phyloP scores from a whole-genome alignment of 1,140 invertebrate genomes.

The Cryptotermes secundus region DNA sequence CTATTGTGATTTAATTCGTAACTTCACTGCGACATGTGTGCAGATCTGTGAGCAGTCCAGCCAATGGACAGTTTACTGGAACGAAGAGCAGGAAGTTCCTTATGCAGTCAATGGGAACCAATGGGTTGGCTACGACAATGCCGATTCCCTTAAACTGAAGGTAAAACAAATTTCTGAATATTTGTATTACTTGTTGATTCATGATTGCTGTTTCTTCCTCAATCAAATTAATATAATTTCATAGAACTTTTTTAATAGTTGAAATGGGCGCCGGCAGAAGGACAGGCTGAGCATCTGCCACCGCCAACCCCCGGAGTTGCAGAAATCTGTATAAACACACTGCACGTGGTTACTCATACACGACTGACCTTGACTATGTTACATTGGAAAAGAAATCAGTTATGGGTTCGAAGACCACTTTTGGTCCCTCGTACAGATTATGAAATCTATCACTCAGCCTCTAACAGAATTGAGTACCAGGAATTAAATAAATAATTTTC shows the following conservation, averaged over 20 bases:
- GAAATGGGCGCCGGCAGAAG: neutral
- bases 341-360: too few species aligned
- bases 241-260: neutral
- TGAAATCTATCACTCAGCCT: too few species aligned
- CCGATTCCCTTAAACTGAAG: conserved; percentile 44
- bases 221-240: neutral
- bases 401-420: too few species aligned
- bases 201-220: conserved; percentile 51
- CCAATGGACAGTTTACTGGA: conserved; percentile 53
- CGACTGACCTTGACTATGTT: too few species aligned
- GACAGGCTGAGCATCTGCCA: too few species aligned
- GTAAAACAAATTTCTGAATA: conserved; percentile 31
- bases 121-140: conserved; percentile 77
- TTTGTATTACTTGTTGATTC: conserved; percentile 28
- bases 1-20: neutral
- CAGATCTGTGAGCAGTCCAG: neutral
- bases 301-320: too few species aligned
- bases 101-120: conserved; percentile 63
- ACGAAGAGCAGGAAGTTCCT: conserved; percentile 58
- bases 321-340: too few species aligned
- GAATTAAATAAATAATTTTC: too few species aligned
- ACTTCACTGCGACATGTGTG: neutral
- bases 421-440: too few species aligned
- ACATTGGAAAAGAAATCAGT: too few species aligned
- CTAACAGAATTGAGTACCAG: too few species aligned